Base-by-base conservation (phyloP, 2,113 vertebrate species). In the Protomyctophum bolini region DNA sequence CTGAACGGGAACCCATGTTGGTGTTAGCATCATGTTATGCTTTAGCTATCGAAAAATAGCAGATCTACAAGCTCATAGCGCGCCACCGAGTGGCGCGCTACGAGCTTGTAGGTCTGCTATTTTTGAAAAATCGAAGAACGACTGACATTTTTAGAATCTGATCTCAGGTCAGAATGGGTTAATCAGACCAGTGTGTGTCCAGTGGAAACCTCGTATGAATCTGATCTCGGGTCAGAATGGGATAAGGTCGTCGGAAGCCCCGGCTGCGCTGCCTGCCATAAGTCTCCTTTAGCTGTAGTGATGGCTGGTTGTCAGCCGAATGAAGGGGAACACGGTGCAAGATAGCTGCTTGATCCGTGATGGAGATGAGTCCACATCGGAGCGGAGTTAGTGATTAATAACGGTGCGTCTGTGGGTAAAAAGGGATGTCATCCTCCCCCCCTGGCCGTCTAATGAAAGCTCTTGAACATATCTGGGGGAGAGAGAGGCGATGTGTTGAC, bases 401-500 rank as follows among this genome's bases (percentile, higher is more conserved):
- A 90, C 47, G 78, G 92, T 92, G 92, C 93, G 91, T 94, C 94
- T 88, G 91, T 88, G 91, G 56, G 92, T 91, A 93, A 94, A 92
- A 94, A 89, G 93, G 93, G 92, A 90, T 94, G 94, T 96, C 95
- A 95, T 94, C 80, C 85, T n/a, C 41, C 94, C 85, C 41, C 41
- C 94, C 94, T 93, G 94, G 95, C 95, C 86, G 87, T 90, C 85
- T 89, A 91, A 91, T 92, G 91, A 91, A 90, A 88, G 91, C 91
- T 92, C 91, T 92, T 87, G 83, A 92, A 91, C 81, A 63, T 90
- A 88, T 91, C 87, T 84, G 86, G 47, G 70, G n/a, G n/a, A n/a
- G n/a, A n/a, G n/a, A 70, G 86, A 82, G 84, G 83, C 86, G 86
- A 91, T 86, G 83, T 91, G 91, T 91, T 91, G 90, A 91, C 91